Evolutionary conservation across 1,140 invertebrate genomes (phyloP).

Genomic region (Arctopsyche grandis): DNA sequence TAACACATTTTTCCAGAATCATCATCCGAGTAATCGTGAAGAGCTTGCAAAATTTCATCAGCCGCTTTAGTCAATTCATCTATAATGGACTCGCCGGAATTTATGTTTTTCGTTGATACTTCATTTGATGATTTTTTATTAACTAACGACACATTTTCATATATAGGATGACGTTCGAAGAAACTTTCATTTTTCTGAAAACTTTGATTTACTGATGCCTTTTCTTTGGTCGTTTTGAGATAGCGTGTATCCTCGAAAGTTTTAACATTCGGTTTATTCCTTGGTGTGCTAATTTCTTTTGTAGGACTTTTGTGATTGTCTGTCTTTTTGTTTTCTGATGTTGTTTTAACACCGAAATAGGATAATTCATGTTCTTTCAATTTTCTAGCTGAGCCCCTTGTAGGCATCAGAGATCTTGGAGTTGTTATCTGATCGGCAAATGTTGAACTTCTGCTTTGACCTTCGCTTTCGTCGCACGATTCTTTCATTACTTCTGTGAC

Average conservation of each 20-base stretch:
- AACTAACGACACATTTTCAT: slow-evolving; percentile 38
- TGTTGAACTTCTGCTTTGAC: slow-evolving; percentile 28
- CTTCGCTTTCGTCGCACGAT: slow-evolving; percentile 2
- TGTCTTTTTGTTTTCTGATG: not conserved
- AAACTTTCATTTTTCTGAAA: slow-evolving; percentile 10
- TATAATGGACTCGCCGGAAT: slow-evolving; percentile 59
- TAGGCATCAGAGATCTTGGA: slow-evolving; percentile 48
- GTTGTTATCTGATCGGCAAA: slow-evolving; percentile 48
- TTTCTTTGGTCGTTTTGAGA: not conserved
- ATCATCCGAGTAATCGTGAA: slow-evolving; percentile 67
- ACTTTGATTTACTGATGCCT: not conserved
- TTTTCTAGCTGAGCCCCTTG: slow-evolving; percentile 57
- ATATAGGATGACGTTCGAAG: slow-evolving; percentile 35
- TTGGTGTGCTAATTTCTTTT: not conserved
- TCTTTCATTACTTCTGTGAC: slow-evolving; percentile 25
- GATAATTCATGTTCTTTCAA: slow-evolving; percentile 62
- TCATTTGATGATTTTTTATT: slow-evolving; percentile 31
- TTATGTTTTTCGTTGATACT: slow-evolving; percentile 43
- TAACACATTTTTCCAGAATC: slow-evolving; percentile 58
- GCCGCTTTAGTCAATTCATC: slow-evolving; percentile 67
- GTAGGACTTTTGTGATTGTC: not conserved
- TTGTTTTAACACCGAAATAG: slow-evolving; percentile 60
- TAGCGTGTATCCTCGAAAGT: not conserved
- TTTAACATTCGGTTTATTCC: not conserved
- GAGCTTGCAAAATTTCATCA: slow-evolving; percentile 65